These are phyloP conservation scores for Bombus breviceps DNA, from an alignment of 1,140 invertebrate genomes.

Conservation along the genomic window DNA sequence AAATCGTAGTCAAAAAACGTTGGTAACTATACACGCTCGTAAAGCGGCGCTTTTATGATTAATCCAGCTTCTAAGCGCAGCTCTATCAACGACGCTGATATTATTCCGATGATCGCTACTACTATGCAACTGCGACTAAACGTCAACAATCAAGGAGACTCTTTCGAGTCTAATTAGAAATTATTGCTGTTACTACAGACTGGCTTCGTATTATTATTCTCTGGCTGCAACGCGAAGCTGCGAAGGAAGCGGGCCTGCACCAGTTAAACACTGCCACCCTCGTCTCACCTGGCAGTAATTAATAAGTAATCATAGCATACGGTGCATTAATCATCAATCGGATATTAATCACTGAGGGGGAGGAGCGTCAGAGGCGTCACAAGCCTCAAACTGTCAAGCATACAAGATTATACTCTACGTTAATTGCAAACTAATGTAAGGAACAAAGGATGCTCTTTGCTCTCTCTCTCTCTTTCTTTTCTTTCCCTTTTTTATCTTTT, in stretches of 20 bases:
- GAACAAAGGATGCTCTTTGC: background rate
- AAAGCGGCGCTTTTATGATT: constrained; percentile 45
- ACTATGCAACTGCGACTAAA: constrained; percentile 46
- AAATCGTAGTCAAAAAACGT: constrained; percentile 33
- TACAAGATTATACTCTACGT: constrained; percentile 7
- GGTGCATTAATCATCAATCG: constrained; percentile 42
- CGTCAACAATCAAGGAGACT: constrained; percentile 30
- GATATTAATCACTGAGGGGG: constrained; percentile 41
- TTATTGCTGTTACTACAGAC: constrained; percentile 50
- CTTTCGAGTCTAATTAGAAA: constrained; percentile 42
- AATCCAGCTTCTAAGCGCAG: constrained; percentile 61
- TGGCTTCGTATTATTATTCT: constrained; percentile 64
- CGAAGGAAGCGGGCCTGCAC: constrained; percentile 76
- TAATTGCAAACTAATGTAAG: background rate
- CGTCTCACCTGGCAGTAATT: constrained; percentile 73
- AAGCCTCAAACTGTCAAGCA: constrained; percentile 42
- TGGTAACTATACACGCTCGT: background rate
- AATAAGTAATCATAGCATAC: constrained; percentile 31
- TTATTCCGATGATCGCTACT: constrained; percentile 39
- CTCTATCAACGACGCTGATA: background rate
- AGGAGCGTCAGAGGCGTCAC: background rate
- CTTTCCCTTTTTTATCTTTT: background rate
- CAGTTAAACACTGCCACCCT: constrained; percentile 76
- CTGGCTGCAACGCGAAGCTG: constrained; percentile 73
- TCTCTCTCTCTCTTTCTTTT: background rate